Evolutionary conservation across 2,888 invertebrate species (phyloP), one percentile per base, ranked within the genome.

Genomic region (Auanema freiburgensis): DNA sequence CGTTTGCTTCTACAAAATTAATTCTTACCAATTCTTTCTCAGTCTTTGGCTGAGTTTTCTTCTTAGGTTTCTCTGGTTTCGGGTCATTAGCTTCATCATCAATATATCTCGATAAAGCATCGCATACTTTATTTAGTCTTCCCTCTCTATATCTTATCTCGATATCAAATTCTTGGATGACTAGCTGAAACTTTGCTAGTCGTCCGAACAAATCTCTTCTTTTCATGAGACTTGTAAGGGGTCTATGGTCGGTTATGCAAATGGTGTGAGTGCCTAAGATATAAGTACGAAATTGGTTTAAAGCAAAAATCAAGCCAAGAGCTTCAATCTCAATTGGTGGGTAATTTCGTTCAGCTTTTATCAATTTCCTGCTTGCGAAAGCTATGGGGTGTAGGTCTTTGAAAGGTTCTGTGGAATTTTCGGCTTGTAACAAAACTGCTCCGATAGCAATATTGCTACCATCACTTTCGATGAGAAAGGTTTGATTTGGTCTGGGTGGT

Each of bases 101-200:
- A 10, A 52, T 44, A 53, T 63, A 60, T 21, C 76, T 56, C 6
- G 61, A 61, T 6, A 77, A 43, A 11, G 61, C 57, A 33, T 77
- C 77, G 40, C 60, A 56, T 1, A 72, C 52, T 2, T 23, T 21
- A 41, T 77, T 77, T 24, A 16, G 14, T 41, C 58, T 59, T 5
- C 77, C 77, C 1, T 58, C 52, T 12, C 77, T 53, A 50, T 77
- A 71, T 11, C 44, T 50, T 2, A 77, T 67, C 4, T 50, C 42
- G 10, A 78, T 25, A 42, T 72, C 55, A 51, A 12, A 65, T 49
- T 58, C 65, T 42, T 55, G 54, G n/a, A 67, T 40, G 14, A 54
- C 24, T 1, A 68, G 41, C 44, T 68, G 68, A 33, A 59, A 68
- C 12, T 62, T 59, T 2, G 63, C 57, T 14, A 71, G 41, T 16